phyloP scores from a whole-genome alignment of 1,140 invertebrate species.

The Sycophila sp. region DNA sequence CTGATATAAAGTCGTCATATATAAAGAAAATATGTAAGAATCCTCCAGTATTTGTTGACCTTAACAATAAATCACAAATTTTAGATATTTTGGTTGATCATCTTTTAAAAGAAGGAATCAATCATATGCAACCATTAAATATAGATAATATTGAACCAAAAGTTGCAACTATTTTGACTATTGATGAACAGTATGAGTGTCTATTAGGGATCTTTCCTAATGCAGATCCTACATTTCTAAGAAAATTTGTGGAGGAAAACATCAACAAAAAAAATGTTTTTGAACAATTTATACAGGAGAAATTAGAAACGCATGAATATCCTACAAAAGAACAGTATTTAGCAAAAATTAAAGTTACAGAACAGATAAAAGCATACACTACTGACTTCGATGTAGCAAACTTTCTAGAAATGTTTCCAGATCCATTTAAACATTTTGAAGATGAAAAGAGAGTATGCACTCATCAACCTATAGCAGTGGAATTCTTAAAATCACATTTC shows the following conservation, averaged over 20 bases:
- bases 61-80: conserved; percentile 12
- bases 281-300: conserved; percentile 55
- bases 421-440: conserved; percentile 65
- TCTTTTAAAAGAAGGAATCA: conserved; percentile 41
- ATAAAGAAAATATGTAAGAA: conserved; percentile 49
- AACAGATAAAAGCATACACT: conserved; percentile 59
- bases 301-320: conserved; percentile 64
- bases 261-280: conserved; percentile 45
- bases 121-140: conserved; percentile 10
- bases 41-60: conserved; percentile 7
- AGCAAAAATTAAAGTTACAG: conserved; percentile 54
- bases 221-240: conserved; percentile 69
- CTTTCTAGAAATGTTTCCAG: conserved; percentile 68
- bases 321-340: conserved; percentile 67
- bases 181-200: conserved; percentile 57
- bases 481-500: conserved; percentile 56
- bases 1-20: conserved; percentile 58
- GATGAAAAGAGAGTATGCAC: conserved; percentile 55
- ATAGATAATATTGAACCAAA: background rate
- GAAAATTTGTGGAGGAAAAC: conserved; percentile 50
- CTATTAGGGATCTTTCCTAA: conserved; percentile 59
- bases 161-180: conserved; percentile 25
- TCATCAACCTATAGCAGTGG: conserved; percentile 45
- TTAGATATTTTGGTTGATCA: conserved; percentile 44
- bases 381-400: conserved; percentile 62